Evolutionary conservation across 1,140 invertebrate genomes (phyloP).

Genomic region (Drosophila orena): DNA sequence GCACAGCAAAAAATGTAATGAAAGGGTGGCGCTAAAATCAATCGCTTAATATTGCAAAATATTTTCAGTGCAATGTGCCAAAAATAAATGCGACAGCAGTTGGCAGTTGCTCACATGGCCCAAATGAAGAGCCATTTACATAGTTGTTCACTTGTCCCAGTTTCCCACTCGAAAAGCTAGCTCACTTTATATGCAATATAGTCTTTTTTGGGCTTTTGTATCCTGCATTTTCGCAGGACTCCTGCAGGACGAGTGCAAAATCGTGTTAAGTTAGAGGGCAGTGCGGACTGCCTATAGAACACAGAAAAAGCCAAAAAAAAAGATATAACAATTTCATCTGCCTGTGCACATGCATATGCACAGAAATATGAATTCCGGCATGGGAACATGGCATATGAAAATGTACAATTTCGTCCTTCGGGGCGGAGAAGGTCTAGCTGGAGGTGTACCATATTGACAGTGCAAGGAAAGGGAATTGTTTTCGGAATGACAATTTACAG

Average conservation of each 20-base stretch:
- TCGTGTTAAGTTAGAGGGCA: conserved; percentile 66
- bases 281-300: conserved; percentile 7
- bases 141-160: conserved; percentile 63
- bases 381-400: conserved; percentile 53
- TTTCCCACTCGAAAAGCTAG: conserved; percentile 23
- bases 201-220: conserved; percentile 19
- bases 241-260: conserved; percentile 66
- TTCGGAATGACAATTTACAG: conserved; percentile 34
- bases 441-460: conserved; percentile 10
- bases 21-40: conserved; percentile 21
- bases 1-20: background rate
- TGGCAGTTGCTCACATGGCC: conserved; percentile 39
- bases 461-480: conserved; percentile 23
- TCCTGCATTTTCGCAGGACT: conserved; percentile 13
- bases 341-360: conserved; percentile 40
- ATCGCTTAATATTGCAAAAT: conserved; percentile 46
- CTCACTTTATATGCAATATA: conserved; percentile 70
- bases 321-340: conserved; percentile 30
- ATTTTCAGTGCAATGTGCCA: conserved; percentile 38
- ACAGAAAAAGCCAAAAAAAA: conserved; percentile 1
- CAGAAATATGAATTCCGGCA: conserved; percentile 65
- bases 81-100: conserved; percentile 39
- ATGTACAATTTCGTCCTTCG: conserved; percentile 40
- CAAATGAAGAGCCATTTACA: conserved; percentile 73
- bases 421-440: conserved; percentile 1